Evolutionary conservation across 2,797 vertebrate genomes (phyloP), one percentile per base, ranked within the genome.

Genomic region (Myripristis jacobus): DNA sequence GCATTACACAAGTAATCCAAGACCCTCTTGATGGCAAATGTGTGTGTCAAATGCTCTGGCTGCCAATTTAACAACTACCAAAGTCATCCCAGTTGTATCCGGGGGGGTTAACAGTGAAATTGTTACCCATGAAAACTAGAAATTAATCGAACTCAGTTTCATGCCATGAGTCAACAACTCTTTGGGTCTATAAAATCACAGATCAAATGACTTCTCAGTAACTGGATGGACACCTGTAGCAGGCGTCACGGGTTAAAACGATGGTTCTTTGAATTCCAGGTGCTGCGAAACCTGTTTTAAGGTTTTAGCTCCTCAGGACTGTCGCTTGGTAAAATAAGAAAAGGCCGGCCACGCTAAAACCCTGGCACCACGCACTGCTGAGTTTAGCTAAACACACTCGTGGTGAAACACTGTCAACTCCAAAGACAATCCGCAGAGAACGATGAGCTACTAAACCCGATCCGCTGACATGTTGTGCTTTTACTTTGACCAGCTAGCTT

Each of bases 401-500:
- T 0, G 4, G 0, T 0, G 53, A 16, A 0, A 60, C 0, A 0
- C 6, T 6, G 47, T 15, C 25, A 6, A 3, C 36, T 21, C n/a
- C 1, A 43, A n/a, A 13, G 4, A 19, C 0, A n/a, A 57, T 2
- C 15, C 8, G 41, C 18, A 2, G 2, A 27, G 38, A 43, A 19
- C 1, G 6, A 6, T 19, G 18, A n/a, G 19, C 18, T 2, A 46
- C 12, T 36, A 10, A 36, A 43, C 19, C 2, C 25, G 4, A 63
- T 52, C 2, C 1, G 11, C 1, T 60, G 10, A 51, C n/a, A 78
- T 78, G 18, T 82, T 84, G 75, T 74, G 31, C 4, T 60, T 55
- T 46, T 44, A 16, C 5, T 44, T 46, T n/a, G 75, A 71, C 6
- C 9, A 70, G 77, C 72, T 82, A 84, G 71, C 68, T 61, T 5